Base-by-base conservation (phyloP, 2,888 invertebrate species). In the Lasioglossum leucozonium region DNA sequence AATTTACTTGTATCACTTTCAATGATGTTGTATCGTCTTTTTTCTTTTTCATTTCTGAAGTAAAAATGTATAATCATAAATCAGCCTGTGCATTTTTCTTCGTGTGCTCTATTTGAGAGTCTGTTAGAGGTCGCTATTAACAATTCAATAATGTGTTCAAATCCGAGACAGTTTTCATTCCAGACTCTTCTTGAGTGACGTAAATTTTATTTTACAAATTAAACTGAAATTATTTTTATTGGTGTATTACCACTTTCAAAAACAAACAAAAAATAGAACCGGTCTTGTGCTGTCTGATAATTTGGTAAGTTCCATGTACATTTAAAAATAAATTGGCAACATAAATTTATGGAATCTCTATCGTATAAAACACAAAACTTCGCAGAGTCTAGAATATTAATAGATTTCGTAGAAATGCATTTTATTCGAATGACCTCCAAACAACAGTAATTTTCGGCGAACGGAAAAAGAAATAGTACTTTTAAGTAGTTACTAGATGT, bases 61-160 rank as follows among this genome's bases (percentile, higher is more conserved):
- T 13, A 84, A 82, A 86, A 67, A 78, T 75, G 81, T 83, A 86
- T 82, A 81, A 86, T 86, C 78, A 86, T 81, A 83, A 87, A 86
- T 83, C 78, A 84, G 72, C 86, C 81, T 86, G 82, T 86, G 84
- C 81, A 81, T 81, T 72, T 72, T 47, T 65, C n/a, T 75, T 69
- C 37, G 47, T 77, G 58, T 71, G 72, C 67, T 76, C 55, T 67
- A 73, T 37, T 75, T 81, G 30, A 82, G 47, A 86, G 72, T 69
- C 65, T 22, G 40, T 74, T 13, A 65, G 69, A 81, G 44, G 42
- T 77, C 47, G 51, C 77, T 79, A 65, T 58, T 42, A 67, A 74
- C 55, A 40, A n/a, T 51, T 75, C 26, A 22, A 82, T 75, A 37
- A 65, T 13, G 47, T 47, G 10, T 65, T 47, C 58, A 16, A 73